These are phyloP conservation scores for Tetramorium parvispinum DNA, from an alignment of 1,140 invertebrate species.

Conservation along the genomic window DNA sequence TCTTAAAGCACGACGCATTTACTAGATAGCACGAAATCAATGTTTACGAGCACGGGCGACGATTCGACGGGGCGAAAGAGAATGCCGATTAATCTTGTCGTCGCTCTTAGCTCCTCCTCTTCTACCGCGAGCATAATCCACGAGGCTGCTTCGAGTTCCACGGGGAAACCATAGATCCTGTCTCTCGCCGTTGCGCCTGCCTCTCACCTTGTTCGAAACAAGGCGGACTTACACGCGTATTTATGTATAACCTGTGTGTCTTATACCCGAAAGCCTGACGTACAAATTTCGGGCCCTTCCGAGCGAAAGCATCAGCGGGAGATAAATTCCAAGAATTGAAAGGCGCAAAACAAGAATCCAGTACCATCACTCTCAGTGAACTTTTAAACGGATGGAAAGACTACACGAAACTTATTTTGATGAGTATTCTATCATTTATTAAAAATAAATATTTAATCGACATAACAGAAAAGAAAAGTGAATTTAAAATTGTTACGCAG, in stretches of 20 bases:
- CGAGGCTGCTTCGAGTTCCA: conserved; percentile 65
- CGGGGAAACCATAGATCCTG: conserved; percentile 63
- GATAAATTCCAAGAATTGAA: conserved; percentile 46
- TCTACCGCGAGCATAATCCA: conserved; percentile 67
- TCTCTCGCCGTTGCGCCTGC: conserved; percentile 40
- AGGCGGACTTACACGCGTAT: conserved; percentile 70
- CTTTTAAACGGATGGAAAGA: conserved; percentile 21
- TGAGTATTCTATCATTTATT: not conserved
- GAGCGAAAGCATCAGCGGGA: conserved; percentile 21
- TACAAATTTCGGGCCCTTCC: conserved; percentile 48
- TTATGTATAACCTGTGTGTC: conserved; percentile 72
- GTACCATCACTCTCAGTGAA: not conserved
- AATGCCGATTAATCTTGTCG: conserved; percentile 70
- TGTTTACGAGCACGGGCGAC: conserved; percentile 30
- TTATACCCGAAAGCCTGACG: conserved; percentile 43
- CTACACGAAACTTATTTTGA: not conserved
- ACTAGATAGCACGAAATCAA: conserved; percentile 36
- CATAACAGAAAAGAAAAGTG: not conserved
- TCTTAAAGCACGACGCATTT: conserved; percentile 4
- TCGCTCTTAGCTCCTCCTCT: conserved; percentile 63
- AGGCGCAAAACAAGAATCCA: conserved; percentile 4
- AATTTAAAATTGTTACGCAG: not conserved
- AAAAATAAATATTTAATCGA: not conserved
- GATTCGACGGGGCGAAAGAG: conserved; percentile 64
- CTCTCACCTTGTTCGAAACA: conserved; percentile 60